Evolutionary conservation across 2,888 invertebrate genomes (phyloP), one percentile per base, ranked within the genome.

Genomic region (Xanthorhoe spadicearia): DNA sequence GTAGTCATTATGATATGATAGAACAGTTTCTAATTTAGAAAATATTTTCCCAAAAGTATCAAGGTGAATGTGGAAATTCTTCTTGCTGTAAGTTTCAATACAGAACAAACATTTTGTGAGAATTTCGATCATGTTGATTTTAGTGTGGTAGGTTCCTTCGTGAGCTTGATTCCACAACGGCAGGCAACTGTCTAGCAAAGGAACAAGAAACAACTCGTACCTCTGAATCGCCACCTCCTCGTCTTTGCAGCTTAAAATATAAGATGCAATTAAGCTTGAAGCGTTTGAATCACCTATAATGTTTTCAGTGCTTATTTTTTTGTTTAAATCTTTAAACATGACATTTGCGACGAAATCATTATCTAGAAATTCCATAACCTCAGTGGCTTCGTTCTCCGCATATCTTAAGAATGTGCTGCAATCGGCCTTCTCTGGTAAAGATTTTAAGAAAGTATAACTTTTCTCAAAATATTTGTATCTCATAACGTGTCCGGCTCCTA

Each of bases 391-490:
- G 3, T 17, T 3, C 15, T 78, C 69, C 70, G 83, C 68, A 10
- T 60, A 35, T 2, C 70, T 53, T 3, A 78, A 32, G 50, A 75
- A 58, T 0, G 13, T 38, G 60, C 79, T 73, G 46, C 77, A 74
- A 19, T 79, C 71, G 32, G 69, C 64, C 63, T 74, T 77, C 1
- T 71, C 64, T 18, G 81, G 79, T 50, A 85, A 72, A 5, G 77
- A 74, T 50, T 74, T 74, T 8, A 86, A 70, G 71, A 80, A 80
- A 3, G 66, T 74, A 53, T 78, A 85, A 68, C 82, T 79, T 66
- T 82, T 85, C 76, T 78, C 79, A 53, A 72, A 82, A 70, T 77
- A 85, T 32, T 74, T 65, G 9, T 77, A 76, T 71, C 72, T 75
- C 3, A 85, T 69, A 58, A 50, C 51, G 2, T 59, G 6, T 13